Base-by-base conservation (phyloP, 2,113 vertebrate genomes). In the Sclerurus mexicanus region DNA sequence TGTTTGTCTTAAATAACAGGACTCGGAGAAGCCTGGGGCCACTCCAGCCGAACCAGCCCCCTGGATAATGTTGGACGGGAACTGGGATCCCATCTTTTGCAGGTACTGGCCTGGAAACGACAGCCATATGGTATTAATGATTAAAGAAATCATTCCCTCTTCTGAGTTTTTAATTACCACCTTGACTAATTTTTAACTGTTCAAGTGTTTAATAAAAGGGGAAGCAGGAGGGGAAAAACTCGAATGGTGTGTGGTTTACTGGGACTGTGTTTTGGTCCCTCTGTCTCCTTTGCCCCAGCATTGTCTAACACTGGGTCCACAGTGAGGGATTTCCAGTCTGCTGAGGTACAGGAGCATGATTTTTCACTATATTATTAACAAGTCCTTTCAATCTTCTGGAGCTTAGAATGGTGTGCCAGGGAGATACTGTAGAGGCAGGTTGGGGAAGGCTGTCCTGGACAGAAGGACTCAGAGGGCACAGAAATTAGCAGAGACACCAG, bases 1-100 rank as follows among this genome's bases (percentile, higher is more conserved):
- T 64, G 27, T 96, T 40, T 97, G 58, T 97, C 55, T 88, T 66
- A 64, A 91, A 85, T 81, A 74, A 96, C 98, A 99, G 99, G 99
- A 83, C 98, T 99, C 1, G 99, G 99, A 49, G 99, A 99, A 98
- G 99, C 99, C 10, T 99, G 99, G 99, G 99, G 99, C 68, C 99
- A 99, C 50, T 98, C 99, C 25, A 99, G 98, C 94, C 97, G 99
- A 69, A 98, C 97, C 74, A 99, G 98, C 64, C 98, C 99, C 7
- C 79, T 99, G 97, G 99, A 99, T 85, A 99, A 99, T 72, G 99
- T 99, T 71, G 98, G 98, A 84, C 98, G 99, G 20, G 99, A 99
- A 46, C 95, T 99, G 69, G 99, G 99, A 94, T 99, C 99, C 20
- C 99, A 99, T 78, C 98, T 99, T 84, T 97, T 99, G 73, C 99